phyloP scores from a whole-genome alignment of 1,140 invertebrate species.

The Drosophila kohkoa region DNA sequence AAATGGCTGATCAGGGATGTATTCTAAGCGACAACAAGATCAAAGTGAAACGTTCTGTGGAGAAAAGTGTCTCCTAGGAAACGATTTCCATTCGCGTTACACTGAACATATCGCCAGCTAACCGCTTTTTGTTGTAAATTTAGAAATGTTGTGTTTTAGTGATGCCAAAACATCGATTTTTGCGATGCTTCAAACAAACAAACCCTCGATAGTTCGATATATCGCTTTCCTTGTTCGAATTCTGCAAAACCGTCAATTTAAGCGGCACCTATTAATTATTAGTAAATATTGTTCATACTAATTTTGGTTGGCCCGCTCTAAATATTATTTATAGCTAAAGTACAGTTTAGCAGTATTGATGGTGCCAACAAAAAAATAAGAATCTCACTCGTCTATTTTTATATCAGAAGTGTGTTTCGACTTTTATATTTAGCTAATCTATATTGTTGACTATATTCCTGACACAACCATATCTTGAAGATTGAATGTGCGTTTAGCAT shows the following conservation, averaged over 20 bases:
- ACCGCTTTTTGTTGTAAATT: constrained; percentile 16
- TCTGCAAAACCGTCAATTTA: too few relatives aligned
- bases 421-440: too few relatives aligned
- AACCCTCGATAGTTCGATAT: too few relatives aligned
- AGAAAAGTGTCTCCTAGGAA: constrained; percentile 83
- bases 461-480: not conserved
- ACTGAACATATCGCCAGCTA: constrained; percentile 5
- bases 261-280: too few relatives aligned
- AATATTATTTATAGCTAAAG: too few relatives aligned
- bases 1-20: constrained; percentile 85
- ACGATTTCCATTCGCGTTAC: constrained; percentile 22
- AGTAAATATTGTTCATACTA: too few relatives aligned
- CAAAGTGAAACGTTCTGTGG: constrained; percentile 82
- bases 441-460: not conserved
- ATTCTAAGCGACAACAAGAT: constrained; percentile 83
- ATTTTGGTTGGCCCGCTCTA: too few relatives aligned
- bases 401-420: too few relatives aligned
- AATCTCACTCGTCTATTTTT: too few relatives aligned
- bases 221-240: too few relatives aligned
- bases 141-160: constrained; percentile 11
- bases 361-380: too few relatives aligned
- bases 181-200: not conserved
- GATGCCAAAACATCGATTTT: not conserved
- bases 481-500: not conserved
- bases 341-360: too few relatives aligned